A percentile compares a stretch with the other conserved stretches of the same genome.
phyloP scores from a whole-genome alignment of 2,113 vertebrate species.

The Saccopteryx leptura region DNA sequence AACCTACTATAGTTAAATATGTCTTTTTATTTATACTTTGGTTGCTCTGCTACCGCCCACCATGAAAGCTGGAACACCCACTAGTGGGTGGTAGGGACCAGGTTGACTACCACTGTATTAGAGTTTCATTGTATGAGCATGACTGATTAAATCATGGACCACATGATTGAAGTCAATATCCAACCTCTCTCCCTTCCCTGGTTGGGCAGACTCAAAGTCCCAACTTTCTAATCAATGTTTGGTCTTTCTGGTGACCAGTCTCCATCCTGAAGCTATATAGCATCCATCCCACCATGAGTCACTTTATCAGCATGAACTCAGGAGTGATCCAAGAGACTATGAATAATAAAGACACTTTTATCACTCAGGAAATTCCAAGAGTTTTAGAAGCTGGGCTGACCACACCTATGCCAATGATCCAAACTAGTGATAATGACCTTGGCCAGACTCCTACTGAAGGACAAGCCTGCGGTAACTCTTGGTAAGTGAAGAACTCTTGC shows the following conservation, averaged over 20 bases:
- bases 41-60: no score
- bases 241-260: background rate
- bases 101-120: background rate
- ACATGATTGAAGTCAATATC: background rate
- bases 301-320: background rate
- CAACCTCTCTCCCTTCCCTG: background rate
- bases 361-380: conserved; percentile 6
- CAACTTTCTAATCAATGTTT: background rate
- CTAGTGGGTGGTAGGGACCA: no score
- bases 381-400: conserved; percentile 22
- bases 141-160: background rate
- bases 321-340: background rate
- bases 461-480: background rate
- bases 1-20: no score
- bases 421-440: background rate
- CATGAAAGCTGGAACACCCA: no score
- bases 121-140: background rate
- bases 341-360: conserved; percentile 35
- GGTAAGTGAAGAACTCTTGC: background rate
- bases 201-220: background rate
- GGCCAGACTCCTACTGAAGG: background rate
- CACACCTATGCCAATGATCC: background rate
- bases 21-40: no score
- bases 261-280: background rate
- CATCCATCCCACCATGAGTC: background rate